Percentiles rank a stretch among this genome's conserved stretches.
Evolutionary conservation across 2,888 invertebrate species (phyloP).

Genomic region (Temnothorax unifasciatus): DNA sequence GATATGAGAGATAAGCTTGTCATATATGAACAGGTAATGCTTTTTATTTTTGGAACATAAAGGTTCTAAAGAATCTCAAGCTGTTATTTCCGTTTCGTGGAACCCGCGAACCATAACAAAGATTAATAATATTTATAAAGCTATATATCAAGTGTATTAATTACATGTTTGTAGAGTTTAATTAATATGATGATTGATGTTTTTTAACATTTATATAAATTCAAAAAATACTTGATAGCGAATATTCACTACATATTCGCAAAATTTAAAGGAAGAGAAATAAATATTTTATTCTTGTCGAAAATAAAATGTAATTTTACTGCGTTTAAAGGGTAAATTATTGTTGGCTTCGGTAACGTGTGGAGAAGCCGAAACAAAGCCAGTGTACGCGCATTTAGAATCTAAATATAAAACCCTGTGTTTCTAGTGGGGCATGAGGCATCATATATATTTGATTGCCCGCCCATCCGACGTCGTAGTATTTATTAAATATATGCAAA

Average conservation of each 20-base stretch:
- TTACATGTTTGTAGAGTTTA: background rate
- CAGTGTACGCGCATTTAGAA: constrained; percentile 22
- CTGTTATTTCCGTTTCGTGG: background rate
- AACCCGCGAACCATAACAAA: background rate
- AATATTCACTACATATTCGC: background rate
- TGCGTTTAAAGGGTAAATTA: constrained; percentile 12
- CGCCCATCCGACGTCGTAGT: constrained; percentile 50
- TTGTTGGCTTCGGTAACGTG: constrained; percentile 19
- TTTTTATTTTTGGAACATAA: background rate
- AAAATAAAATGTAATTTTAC: constrained; percentile 9
- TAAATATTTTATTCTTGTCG: background rate
- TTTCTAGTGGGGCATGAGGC: constrained; percentile 1
- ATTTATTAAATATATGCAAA: constrained; percentile 47
- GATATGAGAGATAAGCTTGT: constrained; percentile 18
- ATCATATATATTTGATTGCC: constrained; percentile 28
- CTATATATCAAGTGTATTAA: background rate
- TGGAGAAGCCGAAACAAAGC: constrained; percentile 56
- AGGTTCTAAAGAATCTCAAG: background rate
- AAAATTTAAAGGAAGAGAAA: background rate
- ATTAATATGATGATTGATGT: background rate
- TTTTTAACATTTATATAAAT: background rate
- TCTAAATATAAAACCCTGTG: constrained; percentile 70
- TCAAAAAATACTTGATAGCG: background rate
- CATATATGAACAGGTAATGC: background rate
- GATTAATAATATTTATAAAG: background rate